phyloP scores from a whole-genome alignment of 2,888 invertebrate species.

The Folsomia manolachei region DNA sequence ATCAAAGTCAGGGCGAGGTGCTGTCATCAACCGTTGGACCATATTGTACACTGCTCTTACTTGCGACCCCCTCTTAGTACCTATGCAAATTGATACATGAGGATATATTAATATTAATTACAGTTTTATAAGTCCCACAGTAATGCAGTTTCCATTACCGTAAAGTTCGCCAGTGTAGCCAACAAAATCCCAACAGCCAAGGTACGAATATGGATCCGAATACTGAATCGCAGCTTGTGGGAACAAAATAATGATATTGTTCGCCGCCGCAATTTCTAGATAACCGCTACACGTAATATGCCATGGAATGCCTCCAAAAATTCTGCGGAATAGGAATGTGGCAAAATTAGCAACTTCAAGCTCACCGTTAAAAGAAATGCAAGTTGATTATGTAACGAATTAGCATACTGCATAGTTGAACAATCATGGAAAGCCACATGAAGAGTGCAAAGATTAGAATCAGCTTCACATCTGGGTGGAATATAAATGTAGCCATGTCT shows the following conservation, averaged over 20 bases:
- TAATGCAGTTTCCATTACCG: slow-evolving; percentile 21
- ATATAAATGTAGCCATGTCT: slow-evolving; percentile 38
- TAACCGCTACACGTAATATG: slow-evolving; percentile 47
- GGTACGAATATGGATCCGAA: slow-evolving; percentile 44
- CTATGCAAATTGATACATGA: slow-evolving; percentile 19
- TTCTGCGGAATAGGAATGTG: slow-evolving; percentile 21
- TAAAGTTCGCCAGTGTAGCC: slow-evolving; percentile 45
- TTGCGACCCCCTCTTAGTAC: slow-evolving; percentile 43
- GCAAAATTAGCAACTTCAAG: not conserved
- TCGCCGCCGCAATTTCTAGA: slow-evolving; percentile 47
- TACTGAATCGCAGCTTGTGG: slow-evolving; percentile 43
- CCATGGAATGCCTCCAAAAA: slow-evolving; percentile 44
- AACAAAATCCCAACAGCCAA: slow-evolving; percentile 48
- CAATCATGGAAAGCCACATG: slow-evolving; percentile 48
- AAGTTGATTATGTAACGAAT: not conserved
- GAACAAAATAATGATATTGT: slow-evolving; percentile 43
- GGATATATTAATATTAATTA: not conserved
- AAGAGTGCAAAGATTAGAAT: slow-evolving; percentile 34
- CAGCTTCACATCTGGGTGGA: slow-evolving; percentile 41
- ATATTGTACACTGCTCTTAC: slow-evolving; percentile 44
- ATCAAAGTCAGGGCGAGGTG: slow-evolving; percentile 32
- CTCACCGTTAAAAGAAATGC: not conserved
- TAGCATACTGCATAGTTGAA: slow-evolving; percentile 41
- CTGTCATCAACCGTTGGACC: slow-evolving; percentile 39
- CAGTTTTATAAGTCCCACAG: slow-evolving; percentile 1